Base-by-base conservation (phyloP, 2,797 vertebrate genomes). In the Mormyrops boulengeri region DNA sequence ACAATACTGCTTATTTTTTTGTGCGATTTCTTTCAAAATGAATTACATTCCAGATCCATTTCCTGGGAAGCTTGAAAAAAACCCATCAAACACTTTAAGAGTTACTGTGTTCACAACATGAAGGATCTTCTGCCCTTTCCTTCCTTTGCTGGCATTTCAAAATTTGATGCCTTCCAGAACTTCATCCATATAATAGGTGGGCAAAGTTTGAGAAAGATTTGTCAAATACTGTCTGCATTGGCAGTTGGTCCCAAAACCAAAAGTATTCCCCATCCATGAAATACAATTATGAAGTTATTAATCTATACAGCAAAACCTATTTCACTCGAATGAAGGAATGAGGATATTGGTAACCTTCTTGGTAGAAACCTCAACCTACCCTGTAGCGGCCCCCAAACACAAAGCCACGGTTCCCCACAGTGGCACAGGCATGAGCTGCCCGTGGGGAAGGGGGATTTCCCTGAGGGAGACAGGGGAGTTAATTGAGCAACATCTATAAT, bases 331-430 rank as follows among this genome's bases (percentile, higher is more conserved):
- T 73, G 12, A 73, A 34, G 14, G 73, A 82, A 73, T 12, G 69
- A 82, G 73, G 50, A 88, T 6, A 53, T 26, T 11, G 9, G 22
- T 60, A 19, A 8, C 19, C 47, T 49, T 14, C 44, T 0, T 0
- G 47, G 0, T 0, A 0, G 38, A 0, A 2, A 55, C 19, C 12
- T 5, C 17, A n/a, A 53, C 95, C 94, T 91, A 98, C 98, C 93
- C 97, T 96, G 88, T 98, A 99, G 93, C 98, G 95, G 90, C 98
- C 98, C 57, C 98, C 98, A 8, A 99, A 99, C 89, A 99, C 97
- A 7, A 96, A 99, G 3, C 98, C 98, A 92, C 96, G 94, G 95
- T 97, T 98, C 55, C 97, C 97, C 0, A 98, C 91, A 0, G 97
- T 97, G 26, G 98, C 97, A 8, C 98, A 99, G 88, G 98, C 97